Evolutionary conservation across 2,797 vertebrate species (phyloP).

Genomic region (Danio jaintianensis): DNA sequence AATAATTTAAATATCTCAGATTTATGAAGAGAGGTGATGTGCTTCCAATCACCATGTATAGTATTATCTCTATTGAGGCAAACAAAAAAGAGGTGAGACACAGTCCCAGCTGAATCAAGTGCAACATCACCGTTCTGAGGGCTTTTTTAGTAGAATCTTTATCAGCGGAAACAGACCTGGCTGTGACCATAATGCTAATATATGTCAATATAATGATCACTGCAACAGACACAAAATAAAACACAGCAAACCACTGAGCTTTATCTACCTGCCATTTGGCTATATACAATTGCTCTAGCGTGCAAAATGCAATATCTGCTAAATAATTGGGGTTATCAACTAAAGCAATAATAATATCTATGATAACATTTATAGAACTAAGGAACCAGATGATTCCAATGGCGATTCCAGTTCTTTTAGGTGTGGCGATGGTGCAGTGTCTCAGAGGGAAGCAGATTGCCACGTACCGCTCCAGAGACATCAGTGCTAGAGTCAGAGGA

Average conservation of each 20-base stretch:
- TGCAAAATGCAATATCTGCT: conserved; percentile 36
- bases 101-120: conserved; percentile 52
- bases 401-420: conserved; percentile 37
- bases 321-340: conserved; percentile 30
- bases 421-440: conserved; percentile 46
- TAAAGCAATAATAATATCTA: conserved; percentile 35
- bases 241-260: conserved; percentile 28
- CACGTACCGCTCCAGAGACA: conserved; percentile 75
- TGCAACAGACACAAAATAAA: conserved; percentile 54
- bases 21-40: neutral
- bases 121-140: neutral
- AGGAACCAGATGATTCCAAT: conserved; percentile 48
- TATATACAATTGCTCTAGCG: conserved; percentile 36
- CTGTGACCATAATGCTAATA: conserved; percentile 57
- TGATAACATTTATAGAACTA: conserved; percentile 37
- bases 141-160: conserved; percentile 55
- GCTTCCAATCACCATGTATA: neutral
- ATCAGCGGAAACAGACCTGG: conserved; percentile 52
- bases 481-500: conserved; percentile 71
- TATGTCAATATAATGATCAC: conserved; percentile 60
- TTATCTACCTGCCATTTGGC: conserved; percentile 46
- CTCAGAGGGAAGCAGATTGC: conserved; percentile 74
- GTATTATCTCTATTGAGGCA: neutral
- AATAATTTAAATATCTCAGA: neutral
- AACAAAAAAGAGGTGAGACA: conserved; percentile 57